These are phyloP conservation scores for Dolichotis patagonum DNA, from an alignment of 2,113 vertebrate genomes.

Conservation along the genomic window DNA sequence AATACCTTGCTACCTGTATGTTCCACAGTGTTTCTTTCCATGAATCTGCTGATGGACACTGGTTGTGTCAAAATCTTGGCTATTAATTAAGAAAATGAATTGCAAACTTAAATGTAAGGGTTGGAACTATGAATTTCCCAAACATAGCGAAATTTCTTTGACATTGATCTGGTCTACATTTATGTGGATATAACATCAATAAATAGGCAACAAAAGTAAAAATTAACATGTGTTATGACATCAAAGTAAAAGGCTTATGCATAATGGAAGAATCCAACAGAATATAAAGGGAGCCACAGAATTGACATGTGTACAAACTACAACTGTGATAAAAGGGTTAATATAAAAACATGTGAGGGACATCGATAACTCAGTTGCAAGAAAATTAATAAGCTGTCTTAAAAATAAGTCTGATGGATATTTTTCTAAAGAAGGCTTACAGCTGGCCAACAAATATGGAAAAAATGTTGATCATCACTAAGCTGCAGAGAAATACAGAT, in stretches of 20 bases:
- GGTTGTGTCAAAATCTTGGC: not conserved
- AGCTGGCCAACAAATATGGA: not conserved
- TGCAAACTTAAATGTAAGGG: not conserved
- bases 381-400: not conserved
- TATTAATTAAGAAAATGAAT: not conserved
- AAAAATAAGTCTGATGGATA: not conserved
- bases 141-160: not conserved
- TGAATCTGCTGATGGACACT: no score
- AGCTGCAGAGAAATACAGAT: not conserved
- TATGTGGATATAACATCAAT: not conserved
- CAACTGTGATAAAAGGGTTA: no score
- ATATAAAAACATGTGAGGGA: not conserved
- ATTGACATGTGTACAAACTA: not conserved
- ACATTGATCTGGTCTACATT: not conserved
- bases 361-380: not conserved
- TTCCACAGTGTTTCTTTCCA: not conserved
- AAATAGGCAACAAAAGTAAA: no score
- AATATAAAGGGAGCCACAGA: not conserved
- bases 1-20: accelerated
- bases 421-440: not conserved
- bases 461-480: not conserved
- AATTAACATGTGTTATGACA: not conserved
- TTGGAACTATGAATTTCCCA: not conserved
- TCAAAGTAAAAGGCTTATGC: not conserved
- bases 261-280: not conserved